Conservation (phyloP, 1,140 invertebrate genomes). For the Agraylea sexmaculata region DNA sequence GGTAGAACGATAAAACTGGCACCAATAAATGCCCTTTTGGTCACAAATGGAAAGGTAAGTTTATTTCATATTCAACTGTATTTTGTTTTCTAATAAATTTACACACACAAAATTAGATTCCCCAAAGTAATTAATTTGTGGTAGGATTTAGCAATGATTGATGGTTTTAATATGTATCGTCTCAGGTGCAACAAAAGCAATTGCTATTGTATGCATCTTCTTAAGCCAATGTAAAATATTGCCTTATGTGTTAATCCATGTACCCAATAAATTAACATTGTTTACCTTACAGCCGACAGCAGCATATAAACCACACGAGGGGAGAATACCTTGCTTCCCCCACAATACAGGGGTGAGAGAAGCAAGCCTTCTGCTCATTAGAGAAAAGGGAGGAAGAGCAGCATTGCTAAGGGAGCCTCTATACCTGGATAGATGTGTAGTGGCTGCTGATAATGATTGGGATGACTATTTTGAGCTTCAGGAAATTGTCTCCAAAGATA, state of each 20-base stretch:
- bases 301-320: slow-evolving; percentile 37
- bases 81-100: slow-evolving; percentile 6
- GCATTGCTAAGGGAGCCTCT: slow-evolving; percentile 78
- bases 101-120: no score
- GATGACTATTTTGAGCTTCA: slow-evolving; percentile 93
- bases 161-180: no score
- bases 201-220: neutral
- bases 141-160: no score
- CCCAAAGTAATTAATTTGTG: no score
- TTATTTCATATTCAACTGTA: slow-evolving; percentile 5
- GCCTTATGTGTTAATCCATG: neutral
- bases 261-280: neutral
- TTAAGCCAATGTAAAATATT: neutral
- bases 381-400: slow-evolving; percentile 82
- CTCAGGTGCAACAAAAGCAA: neutral
- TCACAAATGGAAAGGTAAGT: slow-evolving; percentile 73
- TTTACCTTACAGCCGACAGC: slow-evolving; percentile 38
- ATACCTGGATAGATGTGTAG: slow-evolving; percentile 79
- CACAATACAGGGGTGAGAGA: slow-evolving; percentile 62
- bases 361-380: slow-evolving; percentile 74
- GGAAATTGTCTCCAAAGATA: slow-evolving; percentile 84
- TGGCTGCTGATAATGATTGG: slow-evolving; percentile 73
- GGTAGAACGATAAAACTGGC: slow-evolving; percentile 78
- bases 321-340: slow-evolving; percentile 34
- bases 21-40: slow-evolving; percentile 74